Conservation (phyloP, 2,797 vertebrate genomes). For the Staurois parvus region DNA sequence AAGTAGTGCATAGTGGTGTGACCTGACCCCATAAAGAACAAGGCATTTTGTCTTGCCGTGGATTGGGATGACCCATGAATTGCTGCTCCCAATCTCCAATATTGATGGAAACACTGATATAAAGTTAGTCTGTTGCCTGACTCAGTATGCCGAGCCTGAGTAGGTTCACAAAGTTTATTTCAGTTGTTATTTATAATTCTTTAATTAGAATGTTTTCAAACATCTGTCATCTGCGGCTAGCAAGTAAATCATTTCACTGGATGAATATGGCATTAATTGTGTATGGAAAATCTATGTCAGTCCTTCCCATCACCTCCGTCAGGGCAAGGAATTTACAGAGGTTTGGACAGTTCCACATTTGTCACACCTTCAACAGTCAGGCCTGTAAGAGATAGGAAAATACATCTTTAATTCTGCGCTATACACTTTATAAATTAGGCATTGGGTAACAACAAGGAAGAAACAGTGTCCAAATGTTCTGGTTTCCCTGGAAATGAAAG, state of each 20-base stretch:
- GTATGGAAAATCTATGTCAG: constrained; percentile 22
- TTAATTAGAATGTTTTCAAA: constrained; percentile 35
- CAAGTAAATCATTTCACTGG: constrained; percentile 4
- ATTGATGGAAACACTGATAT: neutral
- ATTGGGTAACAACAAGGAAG: neutral
- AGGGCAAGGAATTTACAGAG: constrained; percentile 6
- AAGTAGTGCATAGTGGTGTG: too few species aligned
- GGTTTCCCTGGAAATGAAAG: constrained; percentile 1
- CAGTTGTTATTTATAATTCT: constrained; percentile 43
- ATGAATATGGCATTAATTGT: constrained; percentile 13
- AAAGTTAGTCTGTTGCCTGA: neutral
- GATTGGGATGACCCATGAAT: too few species aligned
- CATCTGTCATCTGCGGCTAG: constrained; percentile 30
- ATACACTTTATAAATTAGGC: neutral
- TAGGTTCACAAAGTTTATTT: neutral
- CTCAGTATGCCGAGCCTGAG: neutral
- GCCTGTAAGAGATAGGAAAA: constrained; percentile 19
- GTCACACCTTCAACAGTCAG: constrained; percentile 28
- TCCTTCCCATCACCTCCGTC: constrained; percentile 12
- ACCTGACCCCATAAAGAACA: too few species aligned
- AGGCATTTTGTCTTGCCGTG: too few species aligned
- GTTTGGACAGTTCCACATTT: constrained; percentile 28
- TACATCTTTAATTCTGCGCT: constrained; percentile 14
- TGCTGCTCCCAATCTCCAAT: too few species aligned
- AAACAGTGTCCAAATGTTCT: neutral